Percentiles rank a stretch among this genome's conserved stretches.
Evolutionary conservation across 1,140 invertebrate genomes (phyloP).

Genomic region (Penaeus japonicus): DNA sequence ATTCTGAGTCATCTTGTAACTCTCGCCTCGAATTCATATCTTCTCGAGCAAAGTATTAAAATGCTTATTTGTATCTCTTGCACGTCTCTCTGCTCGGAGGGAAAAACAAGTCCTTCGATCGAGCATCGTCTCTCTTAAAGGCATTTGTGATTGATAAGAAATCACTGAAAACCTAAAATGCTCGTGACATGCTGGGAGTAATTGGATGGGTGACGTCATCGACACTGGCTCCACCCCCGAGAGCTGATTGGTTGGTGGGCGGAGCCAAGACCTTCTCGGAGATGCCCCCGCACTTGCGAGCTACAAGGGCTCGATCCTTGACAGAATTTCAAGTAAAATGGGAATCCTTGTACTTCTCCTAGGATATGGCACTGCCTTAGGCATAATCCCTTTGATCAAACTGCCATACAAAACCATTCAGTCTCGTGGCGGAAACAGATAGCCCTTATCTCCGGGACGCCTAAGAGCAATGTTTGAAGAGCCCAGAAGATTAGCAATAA

Average conservation of each 20-base stretch:
- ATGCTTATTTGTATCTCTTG: no score
- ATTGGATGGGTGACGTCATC: conserved; percentile 36
- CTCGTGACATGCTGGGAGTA: conserved; percentile 42
- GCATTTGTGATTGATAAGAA: background rate
- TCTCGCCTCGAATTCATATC: no score
- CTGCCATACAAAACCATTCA: background rate
- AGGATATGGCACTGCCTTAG: background rate
- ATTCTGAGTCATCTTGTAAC: no score
- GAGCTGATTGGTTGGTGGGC: conserved; percentile 36
- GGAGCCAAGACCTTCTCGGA: background rate
- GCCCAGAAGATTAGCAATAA: background rate
- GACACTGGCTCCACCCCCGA: conserved; percentile 3
- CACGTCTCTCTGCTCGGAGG: no score
- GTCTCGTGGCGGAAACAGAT: background rate
- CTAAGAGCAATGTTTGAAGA: background rate
- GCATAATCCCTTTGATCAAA: background rate
- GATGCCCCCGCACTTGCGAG: background rate
- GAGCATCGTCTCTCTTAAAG: background rate
- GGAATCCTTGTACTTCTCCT: no score
- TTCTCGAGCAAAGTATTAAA: no score
- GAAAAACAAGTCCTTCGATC: no score
- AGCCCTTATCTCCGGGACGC: background rate
- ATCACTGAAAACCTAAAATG: conserved; percentile 6
- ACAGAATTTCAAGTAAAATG: conserved; percentile 21
- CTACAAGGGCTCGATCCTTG: conserved; percentile 43